Conservation (phyloP, 2,113 vertebrate species). For the Oryzias curvinotus region DNA sequence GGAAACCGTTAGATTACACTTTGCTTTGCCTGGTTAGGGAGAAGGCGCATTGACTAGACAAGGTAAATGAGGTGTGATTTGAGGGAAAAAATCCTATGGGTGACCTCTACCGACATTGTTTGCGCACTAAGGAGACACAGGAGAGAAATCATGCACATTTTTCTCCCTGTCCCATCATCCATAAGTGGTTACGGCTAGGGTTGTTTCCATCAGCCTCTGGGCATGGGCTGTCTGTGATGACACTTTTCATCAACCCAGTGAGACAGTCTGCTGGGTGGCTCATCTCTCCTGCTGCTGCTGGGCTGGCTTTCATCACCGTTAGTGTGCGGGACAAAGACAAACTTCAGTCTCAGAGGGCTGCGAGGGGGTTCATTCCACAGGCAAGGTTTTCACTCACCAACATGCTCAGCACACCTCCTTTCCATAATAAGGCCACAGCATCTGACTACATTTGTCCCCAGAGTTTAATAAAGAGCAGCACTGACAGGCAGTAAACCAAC, state of each 20-base stretch:
- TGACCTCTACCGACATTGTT: conserved; percentile 35
- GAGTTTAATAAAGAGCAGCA: conserved; percentile 79
- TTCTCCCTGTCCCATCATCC: conserved; percentile 46
- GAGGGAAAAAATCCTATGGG: conserved; percentile 23
- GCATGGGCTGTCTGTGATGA: conserved; percentile 65
- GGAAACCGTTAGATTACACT: conserved; percentile 25
- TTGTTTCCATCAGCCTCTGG: conserved; percentile 69
- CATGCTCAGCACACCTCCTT: conserved; percentile 53
- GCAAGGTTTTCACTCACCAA: conserved; percentile 45
- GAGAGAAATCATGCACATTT: conserved; percentile 59
- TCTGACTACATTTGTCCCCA: conserved; percentile 75
- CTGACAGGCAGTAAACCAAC: conserved; percentile 78
- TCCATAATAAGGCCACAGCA: conserved; percentile 74
- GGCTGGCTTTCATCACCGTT: conserved; percentile 72
- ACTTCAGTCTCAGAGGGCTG: conserved; percentile 51
- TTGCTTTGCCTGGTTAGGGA: conserved; percentile 42
- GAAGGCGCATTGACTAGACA: conserved; percentile 24
- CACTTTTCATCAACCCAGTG: conserved; percentile 58
- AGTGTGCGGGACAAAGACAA: conserved; percentile 63
- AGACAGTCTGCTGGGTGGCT: conserved; percentile 43
- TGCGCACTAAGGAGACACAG: conserved; percentile 35
- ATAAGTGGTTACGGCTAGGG: conserved; percentile 61
- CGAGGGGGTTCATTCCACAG: conserved; percentile 55
- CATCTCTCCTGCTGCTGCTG: conserved; percentile 27
- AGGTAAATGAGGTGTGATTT: conserved; percentile 58